phyloP scores from a whole-genome alignment of 2,888 invertebrate species.

The Atrina japonica region DNA sequence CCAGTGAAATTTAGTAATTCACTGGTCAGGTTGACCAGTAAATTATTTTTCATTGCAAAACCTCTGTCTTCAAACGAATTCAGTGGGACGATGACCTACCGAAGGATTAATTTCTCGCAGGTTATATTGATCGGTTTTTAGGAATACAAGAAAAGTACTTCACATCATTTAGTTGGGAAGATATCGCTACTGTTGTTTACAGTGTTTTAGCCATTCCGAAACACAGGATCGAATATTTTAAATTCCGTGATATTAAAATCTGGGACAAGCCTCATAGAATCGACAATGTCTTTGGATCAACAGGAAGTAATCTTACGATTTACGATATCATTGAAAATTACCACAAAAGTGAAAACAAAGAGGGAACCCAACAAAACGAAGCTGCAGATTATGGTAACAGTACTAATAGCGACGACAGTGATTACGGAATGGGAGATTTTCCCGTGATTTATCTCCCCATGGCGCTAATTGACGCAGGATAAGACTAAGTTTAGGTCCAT shows the following conservation, averaged over 20 bases:
- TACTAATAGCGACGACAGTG: conserved; percentile 42
- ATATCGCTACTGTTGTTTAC: conserved; percentile 80
- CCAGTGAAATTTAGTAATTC: too few relatives aligned
- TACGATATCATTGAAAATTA: conserved; percentile 73
- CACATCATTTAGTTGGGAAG: conserved; percentile 81
- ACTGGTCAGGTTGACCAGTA: too few relatives aligned
- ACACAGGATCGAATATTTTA: conserved; percentile 82
- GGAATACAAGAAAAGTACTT: conserved; percentile 82
- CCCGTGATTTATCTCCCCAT: conserved; percentile 49
- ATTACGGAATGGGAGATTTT: conserved; percentile 68
- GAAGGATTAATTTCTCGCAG: conserved; percentile 79
- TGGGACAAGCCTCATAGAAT: conserved; percentile 82
- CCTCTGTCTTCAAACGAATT: conserved; percentile 80
- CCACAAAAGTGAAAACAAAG: conserved; percentile 40
- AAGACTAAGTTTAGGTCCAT: conserved; percentile 10
- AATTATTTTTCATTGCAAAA: too few relatives aligned
- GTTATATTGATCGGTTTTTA: conserved; percentile 81
- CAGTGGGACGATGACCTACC: conserved; percentile 80
- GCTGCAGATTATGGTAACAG: conserved; percentile 39
- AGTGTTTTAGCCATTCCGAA: conserved; percentile 81
- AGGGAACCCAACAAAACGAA: not conserved
- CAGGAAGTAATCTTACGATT: conserved; percentile 75
- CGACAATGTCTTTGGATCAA: conserved; percentile 81
- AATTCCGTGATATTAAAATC: conserved; percentile 80
- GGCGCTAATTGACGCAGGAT: conserved; percentile 32